Conservation (phyloP, 2,797 vertebrate species). For the Aselliscus stoliczkanus region DNA sequence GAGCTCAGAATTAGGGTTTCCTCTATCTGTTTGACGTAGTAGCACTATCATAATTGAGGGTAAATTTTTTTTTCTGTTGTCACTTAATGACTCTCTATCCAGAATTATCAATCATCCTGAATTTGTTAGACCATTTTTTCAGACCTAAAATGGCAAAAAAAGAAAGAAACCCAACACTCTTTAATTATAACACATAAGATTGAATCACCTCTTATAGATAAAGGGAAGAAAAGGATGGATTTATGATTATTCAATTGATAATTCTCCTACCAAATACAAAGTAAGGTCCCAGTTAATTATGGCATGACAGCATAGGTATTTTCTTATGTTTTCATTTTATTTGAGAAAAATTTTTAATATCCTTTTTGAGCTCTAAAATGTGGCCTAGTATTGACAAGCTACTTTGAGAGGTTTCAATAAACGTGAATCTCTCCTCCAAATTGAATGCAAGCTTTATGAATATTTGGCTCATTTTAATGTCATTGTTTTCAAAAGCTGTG, state of each 20-base stretch:
- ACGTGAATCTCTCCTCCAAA: background rate
- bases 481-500: background rate
- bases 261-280: background rate
- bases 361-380: background rate
- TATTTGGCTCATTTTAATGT: background rate
- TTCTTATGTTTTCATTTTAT: background rate
- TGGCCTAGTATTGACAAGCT: background rate
- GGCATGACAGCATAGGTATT: background rate
- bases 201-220: background rate
- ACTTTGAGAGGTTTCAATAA: background rate
- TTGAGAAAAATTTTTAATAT: background rate
- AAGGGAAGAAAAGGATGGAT: background rate
- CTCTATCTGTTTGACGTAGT: slow-evolving; percentile 72
- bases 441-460: background rate
- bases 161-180: background rate
- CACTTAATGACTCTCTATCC: slow-evolving; percentile 62
- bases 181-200: background rate
- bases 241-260: background rate
- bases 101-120: slow-evolving; percentile 64
- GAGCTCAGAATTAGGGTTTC: slow-evolving; percentile 72
- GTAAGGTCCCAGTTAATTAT: background rate
- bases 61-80: slow-evolving; percentile 48
- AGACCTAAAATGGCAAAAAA: slow-evolving; percentile 20
- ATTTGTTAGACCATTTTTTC: slow-evolving; percentile 56
- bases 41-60: slow-evolving; percentile 70